Evolutionary conservation across 2,797 vertebrate genomes (phyloP), one percentile per base, ranked within the genome.

Genomic region (Gallinago stenura): DNA sequence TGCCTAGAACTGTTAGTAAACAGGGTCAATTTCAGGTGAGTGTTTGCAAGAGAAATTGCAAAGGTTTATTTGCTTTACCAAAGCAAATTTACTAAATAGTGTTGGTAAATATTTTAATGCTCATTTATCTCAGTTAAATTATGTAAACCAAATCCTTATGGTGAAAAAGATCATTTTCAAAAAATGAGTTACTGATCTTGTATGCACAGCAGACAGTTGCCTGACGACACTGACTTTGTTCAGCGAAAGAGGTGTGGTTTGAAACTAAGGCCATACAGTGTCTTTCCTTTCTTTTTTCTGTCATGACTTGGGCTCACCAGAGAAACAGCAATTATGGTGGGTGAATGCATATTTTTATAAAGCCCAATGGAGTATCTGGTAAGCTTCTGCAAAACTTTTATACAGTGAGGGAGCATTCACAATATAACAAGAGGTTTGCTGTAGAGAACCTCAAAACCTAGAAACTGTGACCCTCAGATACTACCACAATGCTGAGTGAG

Each of bases 91-190:
- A 57, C 20, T 60, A 81, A 91, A 33, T 25, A 84, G 14, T 41
- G n/a, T 83, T 82, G 90, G 70, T 91, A 96, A 96, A 89, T 83
- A 87, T 86, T 90, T 73, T 70, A 90, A 73, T 95, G 31, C 15
- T 61, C 89, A 20, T 80, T 96, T 93, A 50, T 60, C 22, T 88
- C 51, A 66, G 45, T 83, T 91, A 83, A 95, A 86, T 93, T 33
- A 70, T 24, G 1, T 19, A 89, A 90, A 90, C 7, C 6, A 73
- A 79, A 91, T 70, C 31, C 39, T 22, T 33, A 12, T 48, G 17
- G 10, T 89, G 17, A 48, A 89, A 96, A 88, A 31, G 21, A 15
- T 68, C 5, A 33, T 89, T 76, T 95, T 87, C 24, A 14, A 73
- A 77, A 88, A 84, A 20, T 0, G 3, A 48, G 6, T 84, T 64